Evolutionary conservation across 2,113 vertebrate genomes (phyloP), one percentile per base, ranked within the genome.

Genomic region (Elephas maximus): DNA sequence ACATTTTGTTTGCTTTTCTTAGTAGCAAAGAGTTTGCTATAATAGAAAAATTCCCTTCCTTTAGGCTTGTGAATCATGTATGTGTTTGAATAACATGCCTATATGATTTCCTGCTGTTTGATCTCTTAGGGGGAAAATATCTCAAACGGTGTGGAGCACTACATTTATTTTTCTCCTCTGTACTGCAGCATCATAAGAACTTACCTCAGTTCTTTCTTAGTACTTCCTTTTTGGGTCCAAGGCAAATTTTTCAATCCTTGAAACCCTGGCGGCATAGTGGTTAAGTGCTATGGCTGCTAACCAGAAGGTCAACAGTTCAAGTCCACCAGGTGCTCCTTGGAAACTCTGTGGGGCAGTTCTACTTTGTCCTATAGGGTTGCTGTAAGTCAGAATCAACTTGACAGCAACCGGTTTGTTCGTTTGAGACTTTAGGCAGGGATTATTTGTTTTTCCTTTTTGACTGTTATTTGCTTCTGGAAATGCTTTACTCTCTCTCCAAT

Each of bases 131-230:
- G 69, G 57, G 71, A 28, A 33, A 24, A 67, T 90, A 74, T 85
- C 69, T 21, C 48, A 88, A 81, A 28, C 37, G 80, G 45, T 73
- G 20, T 67, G 63, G 63, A 92, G 63, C 80, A 79, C 57, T 95
- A 28, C 45, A 67, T 91, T 92, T 97, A 74, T 65, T 91, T 97
- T 96, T 80, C 69, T 89, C 23, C 69, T 62, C 33, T 83, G n/a
- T 67, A n/a, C 37, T 89, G 63, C 24, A 93, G 69, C 87, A 5
- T 90, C 92, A 41, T 93, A 95, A 86, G 71, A 57, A 23, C 77
- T 95, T 96, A 88, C 28, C 83, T 96, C 88, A 93, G 24, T 93
- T 97, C 53, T 97, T 95, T 60, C 83, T 37, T 91, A 90, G 89
- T 26, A 41, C 90, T 97, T 94, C 76, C 51, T 92, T 93, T 97